Percentiles rank a stretch among this genome's conserved stretches.
Conservation (phyloP, 1,140 invertebrate genomes). For the Drosophila kikkawai region DNA sequence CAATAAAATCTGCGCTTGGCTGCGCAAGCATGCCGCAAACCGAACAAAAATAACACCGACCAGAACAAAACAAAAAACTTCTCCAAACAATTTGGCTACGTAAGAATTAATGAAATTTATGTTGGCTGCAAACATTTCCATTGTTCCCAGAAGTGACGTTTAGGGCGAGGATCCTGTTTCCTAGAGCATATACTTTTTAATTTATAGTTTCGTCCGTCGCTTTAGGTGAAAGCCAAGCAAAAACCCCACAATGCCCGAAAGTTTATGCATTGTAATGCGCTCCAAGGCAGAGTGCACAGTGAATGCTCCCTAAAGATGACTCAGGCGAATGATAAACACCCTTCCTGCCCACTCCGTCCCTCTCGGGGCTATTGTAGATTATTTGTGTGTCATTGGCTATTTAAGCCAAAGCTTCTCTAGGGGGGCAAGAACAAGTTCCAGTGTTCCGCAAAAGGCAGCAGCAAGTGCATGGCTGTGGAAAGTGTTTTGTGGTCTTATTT, state of each 20-base stretch:
- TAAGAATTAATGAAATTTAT: constrained; percentile 76
- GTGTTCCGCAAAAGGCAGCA: not conserved
- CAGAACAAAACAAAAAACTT: constrained; percentile 36
- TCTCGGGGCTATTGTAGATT: constrained; percentile 35
- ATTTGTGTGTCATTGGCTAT: constrained; percentile 55
- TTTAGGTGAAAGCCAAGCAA: constrained; percentile 39
- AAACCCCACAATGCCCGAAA: constrained; percentile 36
- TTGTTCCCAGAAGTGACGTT: constrained; percentile 60
- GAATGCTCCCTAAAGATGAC: constrained; percentile 59
- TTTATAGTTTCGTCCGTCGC: constrained; percentile 52
- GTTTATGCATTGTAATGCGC: constrained; percentile 70
- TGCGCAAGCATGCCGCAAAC: constrained; percentile 22
- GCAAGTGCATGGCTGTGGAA: constrained; percentile 14
- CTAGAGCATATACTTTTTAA: constrained; percentile 35
- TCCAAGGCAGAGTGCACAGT: constrained; percentile 45
- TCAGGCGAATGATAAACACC: constrained; percentile 39
- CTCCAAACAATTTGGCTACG: constrained; percentile 53
- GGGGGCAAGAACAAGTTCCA: constrained; percentile 16
- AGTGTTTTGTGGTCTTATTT: constrained; percentile 30
- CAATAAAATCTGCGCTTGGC: constrained; percentile 63
- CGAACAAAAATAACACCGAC: constrained; percentile 12
- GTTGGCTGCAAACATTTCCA: constrained; percentile 48
- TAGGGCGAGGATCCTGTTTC: constrained; percentile 19
- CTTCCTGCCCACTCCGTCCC: not conserved
- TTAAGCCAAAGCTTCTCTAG: constrained; percentile 34